A percentile compares a stretch with the other conserved stretches of the same genome.
Conservation (phyloP, 2,113 vertebrate species). For the Arvicanthis niloticus region DNA sequence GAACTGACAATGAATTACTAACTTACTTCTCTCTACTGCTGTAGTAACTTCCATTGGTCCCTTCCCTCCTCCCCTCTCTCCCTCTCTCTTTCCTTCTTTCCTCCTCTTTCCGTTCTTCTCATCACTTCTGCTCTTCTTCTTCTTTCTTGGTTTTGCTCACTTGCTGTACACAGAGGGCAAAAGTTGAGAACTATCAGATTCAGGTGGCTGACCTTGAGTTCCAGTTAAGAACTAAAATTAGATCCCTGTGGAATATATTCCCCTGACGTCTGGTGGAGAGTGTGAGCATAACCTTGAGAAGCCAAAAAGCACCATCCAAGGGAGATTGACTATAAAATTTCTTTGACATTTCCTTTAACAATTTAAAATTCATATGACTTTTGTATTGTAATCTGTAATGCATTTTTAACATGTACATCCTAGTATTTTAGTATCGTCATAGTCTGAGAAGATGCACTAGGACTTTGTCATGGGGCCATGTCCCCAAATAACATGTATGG, state of each 20-base stretch:
- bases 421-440: conserved; percentile 53
- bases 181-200: conserved; percentile 76
- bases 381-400: conserved; percentile 6
- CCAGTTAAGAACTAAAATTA: conserved; percentile 77
- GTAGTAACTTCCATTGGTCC: neutral
- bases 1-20: conserved; percentile 16
- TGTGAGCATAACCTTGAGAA: conserved; percentile 61
- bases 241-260: conserved; percentile 72
- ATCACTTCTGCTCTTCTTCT: neutral
- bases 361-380: conserved; percentile 40
- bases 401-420: conserved; percentile 9
- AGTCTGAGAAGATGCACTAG: conserved; percentile 18
- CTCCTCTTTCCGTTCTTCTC: neutral
- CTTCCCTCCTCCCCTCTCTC: neutral
- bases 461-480: conserved; percentile 28
- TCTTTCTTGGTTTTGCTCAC: neutral
- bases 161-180: conserved; percentile 46
- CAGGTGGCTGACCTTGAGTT: conserved; percentile 74
- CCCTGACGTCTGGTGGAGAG: conserved; percentile 52
- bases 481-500: conserved; percentile 21
- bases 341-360: conserved; percentile 44
- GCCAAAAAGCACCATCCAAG: conserved; percentile 20
- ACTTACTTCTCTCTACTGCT: conserved; percentile 55
- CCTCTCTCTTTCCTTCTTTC: fast-evolving
- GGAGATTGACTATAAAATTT: conserved; percentile 15